These are phyloP conservation scores for Phalacrocorax carbo DNA, from an alignment of 2,113 vertebrate species.

Conservation along the genomic window DNA sequence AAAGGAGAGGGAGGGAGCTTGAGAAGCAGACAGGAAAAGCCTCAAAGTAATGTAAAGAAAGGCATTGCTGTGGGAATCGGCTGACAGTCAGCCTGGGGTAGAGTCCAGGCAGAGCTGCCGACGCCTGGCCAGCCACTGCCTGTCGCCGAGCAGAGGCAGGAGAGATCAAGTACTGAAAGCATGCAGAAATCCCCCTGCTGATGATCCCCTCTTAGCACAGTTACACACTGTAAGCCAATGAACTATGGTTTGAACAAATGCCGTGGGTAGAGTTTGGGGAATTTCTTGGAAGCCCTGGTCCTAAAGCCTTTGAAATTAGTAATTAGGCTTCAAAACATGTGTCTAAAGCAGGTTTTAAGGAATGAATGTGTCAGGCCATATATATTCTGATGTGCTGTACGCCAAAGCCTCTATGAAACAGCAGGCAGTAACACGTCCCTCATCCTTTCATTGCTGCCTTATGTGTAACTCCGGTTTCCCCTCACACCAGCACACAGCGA, in stretches of 20 bases:
- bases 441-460: background rate
- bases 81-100: accelerated
- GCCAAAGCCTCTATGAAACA: background rate
- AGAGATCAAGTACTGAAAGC: background rate
- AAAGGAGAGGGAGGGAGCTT: background rate
- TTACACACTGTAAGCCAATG: background rate
- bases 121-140: background rate
- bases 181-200: background rate
- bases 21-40: background rate
- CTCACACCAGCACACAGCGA: background rate
- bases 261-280: accelerated
- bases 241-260: background rate
- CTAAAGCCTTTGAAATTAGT: background rate
- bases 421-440: background rate
- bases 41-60: background rate
- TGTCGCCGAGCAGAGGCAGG: background rate
- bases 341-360: background rate
- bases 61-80: accelerated
- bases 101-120: background rate
- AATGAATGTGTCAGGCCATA: background rate
- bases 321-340: background rate
- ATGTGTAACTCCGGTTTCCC: background rate
- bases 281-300: background rate
- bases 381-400: background rate
- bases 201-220: background rate